Evolutionary conservation across 2,113 vertebrate genomes (phyloP), one percentile per base, ranked within the genome.

Genomic region (Cnemophilus loriae): DNA sequence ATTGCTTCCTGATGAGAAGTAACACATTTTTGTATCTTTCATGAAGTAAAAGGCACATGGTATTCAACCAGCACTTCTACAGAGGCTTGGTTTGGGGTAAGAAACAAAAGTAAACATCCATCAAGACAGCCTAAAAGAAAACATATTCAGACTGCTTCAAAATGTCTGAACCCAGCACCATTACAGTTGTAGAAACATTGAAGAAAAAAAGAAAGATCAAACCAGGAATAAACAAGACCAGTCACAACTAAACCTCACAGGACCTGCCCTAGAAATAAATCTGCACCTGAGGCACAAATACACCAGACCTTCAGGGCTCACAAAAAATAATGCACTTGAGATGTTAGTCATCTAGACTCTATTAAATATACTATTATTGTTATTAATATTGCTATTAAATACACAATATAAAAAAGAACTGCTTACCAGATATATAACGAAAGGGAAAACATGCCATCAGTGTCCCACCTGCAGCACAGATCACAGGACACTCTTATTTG

Each of bases 1-100:
- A 91, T 49, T 93, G 75, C 64, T 91, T 76, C 76, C 93, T 97
- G 89, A 89, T 89, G 90, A 95, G 90, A 95, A 95, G 35, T 24
- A 95, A 57, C 46, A 60, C 7, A 46, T 90, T 95, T 95, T 96
- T 71, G 10, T 46, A 74, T 91, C 39, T 87, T 87, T 76, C 49
- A 82, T 67, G 70, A 90, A 91, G 82, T 33, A 89, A 95, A 95
- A 96, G 46, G 37, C 28, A 20, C 30, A 56, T 78, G 70, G 76
- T 94, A 97, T 86, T 94, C 84, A 96, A 95, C 90, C n/a, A 84
- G 35, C 61, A 83, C 20, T 67, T 92, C 65, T 88, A 75, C 23
- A 73, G 76, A 81, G 46, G 42, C 64, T 76, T 28, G 24, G 28
- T 75, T 77, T 89, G 53, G 27, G 23, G 14, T 71, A 87, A 56